Evolutionary conservation across 1,140 invertebrate genomes (phyloP), one percentile per base, ranked within the genome.

Genomic region (Globodera ellingtonae): DNA sequence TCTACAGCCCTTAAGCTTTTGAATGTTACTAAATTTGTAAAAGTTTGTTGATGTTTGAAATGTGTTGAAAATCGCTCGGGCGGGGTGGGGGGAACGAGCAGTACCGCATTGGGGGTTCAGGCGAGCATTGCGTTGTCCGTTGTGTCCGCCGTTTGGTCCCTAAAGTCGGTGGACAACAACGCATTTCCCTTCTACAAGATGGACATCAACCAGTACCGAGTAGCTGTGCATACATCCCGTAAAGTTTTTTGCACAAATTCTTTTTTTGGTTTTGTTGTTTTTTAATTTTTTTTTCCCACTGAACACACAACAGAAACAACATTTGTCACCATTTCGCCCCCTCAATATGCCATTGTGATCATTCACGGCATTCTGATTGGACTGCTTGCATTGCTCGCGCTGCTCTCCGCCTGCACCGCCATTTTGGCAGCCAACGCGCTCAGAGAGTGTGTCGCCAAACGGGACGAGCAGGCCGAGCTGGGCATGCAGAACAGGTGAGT

Each of bases 161-260:
- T 89, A 35, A 89, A 89, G 80, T 75, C 87, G 46, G 85, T 89
- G 10, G 87, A 89, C 73, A 84, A 88, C 77, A 84, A 83, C 35
- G 86, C 86, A 35, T 85, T 84, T 75, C 87, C 87, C 5, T 88
- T 83, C 75, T 89, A 87, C 79, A 87, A 87, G 69, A 82, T 87
- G 44, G 87, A 89, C 75, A 73, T 89, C 10, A 81, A 78, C 18
- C 72, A 75, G 44, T 88, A 89, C 75, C 79, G 83, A 62, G 78
- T 79, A 18, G 59, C 80, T 9, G 71, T 66, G 7, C 76, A 78
- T 50, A 21, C 66, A 50, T 56, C 76, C 15, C 48, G 77, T 81
- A 48, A 10, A 59, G 67, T 56, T 59, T 48, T 69, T 24, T 24
- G 24, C 24, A 13, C 13, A 15, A 15, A 62, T 18, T 6, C 10